Base-by-base conservation (phyloP, 2,888 invertebrate species). In the Drosophila kuntzei region DNA sequence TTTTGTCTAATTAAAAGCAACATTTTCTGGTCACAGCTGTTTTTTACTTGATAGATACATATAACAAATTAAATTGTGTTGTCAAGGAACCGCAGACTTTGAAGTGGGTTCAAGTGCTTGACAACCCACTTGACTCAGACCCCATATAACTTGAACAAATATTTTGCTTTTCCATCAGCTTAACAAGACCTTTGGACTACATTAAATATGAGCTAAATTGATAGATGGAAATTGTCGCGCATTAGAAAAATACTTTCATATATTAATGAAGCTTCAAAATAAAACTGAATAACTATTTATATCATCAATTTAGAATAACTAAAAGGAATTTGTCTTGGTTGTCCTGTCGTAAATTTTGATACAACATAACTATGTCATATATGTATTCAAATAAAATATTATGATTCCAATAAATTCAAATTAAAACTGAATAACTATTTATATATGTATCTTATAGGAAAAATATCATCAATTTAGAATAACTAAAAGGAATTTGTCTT, bases 81-180 rank as follows among this genome's bases (percentile, higher is more conserved):
- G 49, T 58, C 41, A 57, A 49, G 58, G 1, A 58, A 43, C 58
- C 62, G 62, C 62, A 55, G 57, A 43, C 49, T 58, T 49, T 49
- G 49, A 58, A 58, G 47, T 62, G 62, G 62, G 62, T 47, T 57
- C 47, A 57, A 43, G 47, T 43, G 18, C 12, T 20, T 29, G 29
- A 9, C 9, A 20, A n/a, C 14, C 29, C 41, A 22, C 43, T 55
- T 12, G 27, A 2, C 53, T 6, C 27, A 7, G 8, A 6, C 12
- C 11, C 14, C 36, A 36, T 0, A 14, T 14, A 14, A 14, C 36
- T 36, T 16, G 32, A 47, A n/a, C 20, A 18, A n/a, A n/a, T n/a
- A n/a, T 20, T 34, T 49, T 18, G 14, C 12, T 25, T 47, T 47
- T 27, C 6, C 29, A 29, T 34, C 34, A 22, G 25, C 22, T 50